Conservation (phyloP, 2,113 vertebrate genomes). For the Grallaria varia region DNA sequence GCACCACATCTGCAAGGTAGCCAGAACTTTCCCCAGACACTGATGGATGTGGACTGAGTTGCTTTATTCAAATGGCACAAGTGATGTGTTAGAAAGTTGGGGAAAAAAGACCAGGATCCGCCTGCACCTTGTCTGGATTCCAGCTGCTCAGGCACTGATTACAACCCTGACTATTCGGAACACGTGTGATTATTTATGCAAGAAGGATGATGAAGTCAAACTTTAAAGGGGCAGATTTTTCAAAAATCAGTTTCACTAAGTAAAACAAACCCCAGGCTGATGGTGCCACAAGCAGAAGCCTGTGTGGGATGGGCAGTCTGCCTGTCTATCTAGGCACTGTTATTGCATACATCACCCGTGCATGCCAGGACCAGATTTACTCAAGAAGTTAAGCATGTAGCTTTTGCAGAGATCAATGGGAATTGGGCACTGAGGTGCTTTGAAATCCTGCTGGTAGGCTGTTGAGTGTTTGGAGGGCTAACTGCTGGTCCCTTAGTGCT, state of each 20-base stretch:
- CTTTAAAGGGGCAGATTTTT: neutral
- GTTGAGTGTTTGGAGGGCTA: neutral
- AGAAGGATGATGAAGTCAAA: constrained; percentile 2
- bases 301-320: neutral
- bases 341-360: neutral
- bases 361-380: neutral
- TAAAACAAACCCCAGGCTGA: neutral
- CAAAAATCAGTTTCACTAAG: neutral
- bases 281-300: neutral
- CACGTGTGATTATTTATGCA: constrained; percentile 10
- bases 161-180: neutral
- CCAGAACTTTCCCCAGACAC: neutral
- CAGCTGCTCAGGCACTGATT: neutral
- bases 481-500: neutral
- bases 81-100: neutral
- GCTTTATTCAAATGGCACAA: neutral
- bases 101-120: neutral
- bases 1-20: neutral
- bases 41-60: neutral
- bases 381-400: neutral
- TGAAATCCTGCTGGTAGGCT: neutral
- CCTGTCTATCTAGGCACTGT: neutral
- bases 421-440: constrained; percentile 10
- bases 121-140: constrained; percentile 6
- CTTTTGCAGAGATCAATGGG: neutral